Percentiles rank a stretch among this genome's conserved stretches.
phyloP scores from a whole-genome alignment of 2,113 vertebrate genomes.

The Peromyscus leucopus region DNA sequence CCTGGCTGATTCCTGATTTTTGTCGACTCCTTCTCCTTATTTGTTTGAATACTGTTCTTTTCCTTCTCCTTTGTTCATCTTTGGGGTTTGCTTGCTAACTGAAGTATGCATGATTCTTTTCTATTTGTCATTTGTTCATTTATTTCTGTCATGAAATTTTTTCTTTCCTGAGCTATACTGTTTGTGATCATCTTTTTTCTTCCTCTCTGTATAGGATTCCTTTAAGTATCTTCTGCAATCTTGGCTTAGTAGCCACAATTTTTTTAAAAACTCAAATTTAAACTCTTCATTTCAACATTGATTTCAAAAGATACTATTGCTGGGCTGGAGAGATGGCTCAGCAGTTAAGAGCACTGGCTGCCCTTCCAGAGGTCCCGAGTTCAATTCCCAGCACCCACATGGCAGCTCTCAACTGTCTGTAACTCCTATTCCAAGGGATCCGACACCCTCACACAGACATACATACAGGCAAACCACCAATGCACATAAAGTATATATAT shows the following conservation, averaged over 20 bases:
- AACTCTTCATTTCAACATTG: background rate
- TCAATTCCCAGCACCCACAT: no score
- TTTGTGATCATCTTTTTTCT: background rate
- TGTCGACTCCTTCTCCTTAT: background rate
- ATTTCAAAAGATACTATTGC: background rate
- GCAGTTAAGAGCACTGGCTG: no score
- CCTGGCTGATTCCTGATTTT: no score
- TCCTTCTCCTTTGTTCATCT: background rate
- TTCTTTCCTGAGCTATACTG: background rate
- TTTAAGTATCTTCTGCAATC: background rate
- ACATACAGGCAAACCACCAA: no score
- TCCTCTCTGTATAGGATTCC: background rate
- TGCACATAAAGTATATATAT: no score
- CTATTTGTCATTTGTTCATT: background rate
- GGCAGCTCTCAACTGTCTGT: no score
- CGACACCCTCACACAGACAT: no score
- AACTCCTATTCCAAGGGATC: no score
- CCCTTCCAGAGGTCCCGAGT: no score
- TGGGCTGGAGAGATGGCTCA: no score
- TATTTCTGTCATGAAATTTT: background rate
- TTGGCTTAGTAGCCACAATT: background rate
- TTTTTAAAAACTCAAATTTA: background rate
- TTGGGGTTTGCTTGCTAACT: background rate
- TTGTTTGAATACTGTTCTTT: background rate
- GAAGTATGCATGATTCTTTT: background rate